Percentiles rank a stretch among this genome's conserved stretches.
These are phyloP conservation scores for Centropristis striata DNA, from an alignment of 2,113 vertebrate genomes.

Conservation along the genomic window DNA sequence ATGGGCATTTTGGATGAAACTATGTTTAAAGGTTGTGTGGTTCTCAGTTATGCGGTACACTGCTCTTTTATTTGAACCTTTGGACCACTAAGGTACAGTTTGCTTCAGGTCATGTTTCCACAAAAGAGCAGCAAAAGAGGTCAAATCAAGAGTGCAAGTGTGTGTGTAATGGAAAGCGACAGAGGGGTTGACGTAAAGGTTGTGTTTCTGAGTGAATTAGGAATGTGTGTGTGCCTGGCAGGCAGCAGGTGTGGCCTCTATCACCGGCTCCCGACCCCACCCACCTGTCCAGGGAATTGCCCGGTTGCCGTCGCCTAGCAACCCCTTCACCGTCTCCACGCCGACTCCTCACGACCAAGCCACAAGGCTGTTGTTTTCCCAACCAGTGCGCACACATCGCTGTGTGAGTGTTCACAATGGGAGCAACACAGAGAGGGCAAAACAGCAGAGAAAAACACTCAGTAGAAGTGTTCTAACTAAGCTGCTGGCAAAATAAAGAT, in stretches of 20 bases:
- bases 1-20: background rate
- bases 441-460: background rate
- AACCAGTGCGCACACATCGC: background rate
- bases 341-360: slow-evolving; percentile 37
- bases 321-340: slow-evolving; percentile 54
- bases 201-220: slow-evolving; percentile 38
- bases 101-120: slow-evolving; percentile 31
- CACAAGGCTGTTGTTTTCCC: slow-evolving; percentile 63
- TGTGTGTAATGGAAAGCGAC: slow-evolving; percentile 30
- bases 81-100: slow-evolving; percentile 28
- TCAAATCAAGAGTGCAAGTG: slow-evolving; percentile 34
- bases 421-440: slow-evolving; percentile 17
- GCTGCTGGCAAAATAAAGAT: slow-evolving; percentile 1
- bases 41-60: slow-evolving; percentile 12
- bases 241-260: slow-evolving; percentile 73
- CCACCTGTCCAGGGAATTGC: slow-evolving; percentile 74
- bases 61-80: slow-evolving; percentile 40
- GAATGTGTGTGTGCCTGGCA: slow-evolving; percentile 23
- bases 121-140: slow-evolving; percentile 53
- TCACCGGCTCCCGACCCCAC: slow-evolving; percentile 56
- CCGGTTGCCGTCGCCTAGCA: slow-evolving; percentile 69
- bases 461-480: background rate
- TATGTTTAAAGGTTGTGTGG: slow-evolving; percentile 35
- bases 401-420: slow-evolving; percentile 8
- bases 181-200: slow-evolving; percentile 18